Evolutionary conservation across 2,797 vertebrate genomes (phyloP), one percentile per base, ranked within the genome.

Genomic region (Phrynocephalus vlangalii): DNA sequence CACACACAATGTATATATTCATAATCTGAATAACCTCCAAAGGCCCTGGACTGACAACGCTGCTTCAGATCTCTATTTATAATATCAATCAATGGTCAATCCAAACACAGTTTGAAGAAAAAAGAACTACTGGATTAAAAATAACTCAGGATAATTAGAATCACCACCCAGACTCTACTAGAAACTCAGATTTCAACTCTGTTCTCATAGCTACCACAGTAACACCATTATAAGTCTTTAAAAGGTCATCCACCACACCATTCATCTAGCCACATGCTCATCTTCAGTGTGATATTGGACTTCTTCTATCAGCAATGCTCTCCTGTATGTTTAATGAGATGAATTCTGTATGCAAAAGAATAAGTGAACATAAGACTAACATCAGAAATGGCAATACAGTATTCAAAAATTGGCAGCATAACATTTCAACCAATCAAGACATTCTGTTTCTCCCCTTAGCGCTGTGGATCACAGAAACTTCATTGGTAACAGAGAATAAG

Each of bases 81-180:
- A 73, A 33, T 56, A 56, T 16, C n/a, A 79, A 79, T 70, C 76
- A 79, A 68, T 50, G 63, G 48, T 79, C n/a, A 86, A 78, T 26
- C 38, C 44, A 78, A 20, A 50, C n/a, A 71, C 20, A 85, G 24
- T 44, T 67, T 71, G 48, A 86, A 50, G 68, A 28, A 50, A 50
- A 30, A 76, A 38, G 11, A 10, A 38, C 9, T 38, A 44, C 4
- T 24, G n/a, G n/a, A 83, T 71, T 33, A 72, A 71, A 56, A 83
- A 50, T 24, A 5, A 66, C 22, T 11, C 76, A 68, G 28, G 60
- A 50, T 52, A 78, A 16, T 52, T 78, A 78, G 24, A 78, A 6
- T 48, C 20, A 71, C 26, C 22, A 22, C 13, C 33, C 24, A 82
- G 15, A 48, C 11, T 11, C 38, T 26, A 10, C 44, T 44, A 48